A percentile compares a stretch with the other conserved stretches of the same genome.
phyloP scores from a whole-genome alignment of 2,113 vertebrate species.

The Catagonus wagneri region DNA sequence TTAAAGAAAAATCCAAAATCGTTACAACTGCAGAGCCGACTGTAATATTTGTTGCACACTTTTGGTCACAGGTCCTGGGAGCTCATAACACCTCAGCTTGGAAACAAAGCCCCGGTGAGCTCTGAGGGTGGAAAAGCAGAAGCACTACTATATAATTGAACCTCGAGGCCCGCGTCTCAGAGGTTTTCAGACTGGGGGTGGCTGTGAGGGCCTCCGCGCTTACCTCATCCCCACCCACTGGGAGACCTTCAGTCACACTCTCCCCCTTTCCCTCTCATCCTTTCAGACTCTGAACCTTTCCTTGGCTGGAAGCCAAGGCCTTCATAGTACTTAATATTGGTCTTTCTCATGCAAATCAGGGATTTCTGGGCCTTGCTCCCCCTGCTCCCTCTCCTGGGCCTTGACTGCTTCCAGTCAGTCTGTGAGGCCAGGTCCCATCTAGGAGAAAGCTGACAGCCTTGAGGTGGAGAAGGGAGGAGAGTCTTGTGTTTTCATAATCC shows the following conservation, averaged over 20 bases:
- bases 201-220: neutral
- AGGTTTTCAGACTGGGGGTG: neutral
- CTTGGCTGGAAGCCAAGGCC: slow-evolving; percentile 30
- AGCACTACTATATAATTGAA: rapidly evolving
- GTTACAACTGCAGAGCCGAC: neutral
- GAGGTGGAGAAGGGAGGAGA: neutral
- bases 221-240: neutral
- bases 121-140: neutral
- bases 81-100: neutral
- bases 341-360: slow-evolving; percentile 73
- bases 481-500: neutral
- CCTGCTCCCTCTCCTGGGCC: neutral
- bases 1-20: neutral
- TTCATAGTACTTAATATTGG: neutral
- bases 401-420: neutral
- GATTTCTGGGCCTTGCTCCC: neutral
- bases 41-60: neutral
- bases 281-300: neutral
- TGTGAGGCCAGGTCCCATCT: neutral
- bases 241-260: neutral
- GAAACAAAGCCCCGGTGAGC: neutral
- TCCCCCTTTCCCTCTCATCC: neutral
- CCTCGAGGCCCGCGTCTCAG: neutral
- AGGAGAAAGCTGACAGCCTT: neutral
- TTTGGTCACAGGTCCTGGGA: neutral